These are phyloP conservation scores for Magallana ariakensis DNA, from an alignment of 1,140 invertebrate species.

Conservation along the genomic window DNA sequence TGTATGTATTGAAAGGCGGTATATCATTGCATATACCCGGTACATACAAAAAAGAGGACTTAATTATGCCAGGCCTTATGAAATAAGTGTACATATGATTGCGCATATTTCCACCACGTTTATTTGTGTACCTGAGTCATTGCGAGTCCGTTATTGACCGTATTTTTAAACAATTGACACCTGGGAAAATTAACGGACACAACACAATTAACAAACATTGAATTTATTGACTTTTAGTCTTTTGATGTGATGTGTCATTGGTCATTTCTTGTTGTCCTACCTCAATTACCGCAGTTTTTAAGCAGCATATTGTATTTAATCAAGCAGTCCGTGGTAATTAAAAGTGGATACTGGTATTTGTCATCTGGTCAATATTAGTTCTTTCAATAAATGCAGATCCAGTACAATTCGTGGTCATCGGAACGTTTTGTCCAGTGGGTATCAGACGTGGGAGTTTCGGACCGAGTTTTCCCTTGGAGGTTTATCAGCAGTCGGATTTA, in stretches of 20 bases:
- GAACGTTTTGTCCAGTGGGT: neutral
- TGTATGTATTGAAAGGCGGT: too few relatives aligned
- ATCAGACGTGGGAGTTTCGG: neutral
- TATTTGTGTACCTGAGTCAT: too few relatives aligned
- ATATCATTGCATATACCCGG: too few relatives aligned
- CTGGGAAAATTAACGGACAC: neutral
- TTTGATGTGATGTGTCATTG: too few relatives aligned
- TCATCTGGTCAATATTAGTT: slow-evolving; percentile 1
- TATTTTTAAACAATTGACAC: neutral
- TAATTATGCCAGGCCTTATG: too few relatives aligned
- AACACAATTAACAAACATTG: neutral
- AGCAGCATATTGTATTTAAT: neutral
- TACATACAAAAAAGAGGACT: too few relatives aligned
- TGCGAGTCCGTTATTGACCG: too few relatives aligned
- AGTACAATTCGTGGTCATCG: neutral
- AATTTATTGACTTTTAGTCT: neutral
- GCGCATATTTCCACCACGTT: too few relatives aligned
- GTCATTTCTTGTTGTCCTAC: neutral
- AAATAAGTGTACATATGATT: too few relatives aligned
- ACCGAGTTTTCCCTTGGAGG: neutral
- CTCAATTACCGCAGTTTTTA: too few relatives aligned
- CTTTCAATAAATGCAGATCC: neutral
- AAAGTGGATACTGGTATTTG: neutral
- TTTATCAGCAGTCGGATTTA: neutral
- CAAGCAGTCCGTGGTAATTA: neutral